These are phyloP conservation scores for Brachionus rotundiformis DNA, from an alignment of 1,140 invertebrate species.

Conservation along the genomic window DNA sequence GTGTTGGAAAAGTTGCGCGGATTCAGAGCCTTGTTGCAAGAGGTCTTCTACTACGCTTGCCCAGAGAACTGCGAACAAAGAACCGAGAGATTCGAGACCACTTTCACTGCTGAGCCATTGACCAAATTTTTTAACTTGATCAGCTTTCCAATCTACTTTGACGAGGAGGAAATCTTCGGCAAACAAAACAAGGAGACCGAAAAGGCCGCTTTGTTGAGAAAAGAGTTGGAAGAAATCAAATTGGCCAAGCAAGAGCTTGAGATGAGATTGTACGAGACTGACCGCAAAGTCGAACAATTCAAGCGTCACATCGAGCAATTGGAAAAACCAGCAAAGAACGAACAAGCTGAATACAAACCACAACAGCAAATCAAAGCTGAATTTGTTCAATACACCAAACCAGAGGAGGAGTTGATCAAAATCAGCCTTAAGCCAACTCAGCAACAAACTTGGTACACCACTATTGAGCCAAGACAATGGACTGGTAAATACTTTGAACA, in stretches of 20 bases:
- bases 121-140: slow-evolving; percentile 33
- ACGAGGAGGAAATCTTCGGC: slow-evolving; percentile 29
- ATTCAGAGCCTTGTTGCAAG: slow-evolving; percentile 29
- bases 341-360: not conserved
- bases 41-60: slow-evolving; percentile 6
- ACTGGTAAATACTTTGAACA: not conserved
- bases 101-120: not conserved
- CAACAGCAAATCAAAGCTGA: slow-evolving; percentile 27
- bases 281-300: slow-evolving; percentile 29
- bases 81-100: not conserved
- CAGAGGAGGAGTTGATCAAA: slow-evolving; percentile 36
- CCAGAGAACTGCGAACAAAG: not conserved
- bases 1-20: not conserved
- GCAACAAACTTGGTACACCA: slow-evolving; percentile 41
- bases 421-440: slow-evolving; percentile 29
- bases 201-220: slow-evolving; percentile 25
- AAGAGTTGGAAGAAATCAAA: slow-evolving; percentile 26
- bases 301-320: slow-evolving; percentile 30
- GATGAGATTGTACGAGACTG: slow-evolving; percentile 40
- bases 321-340: not conserved
- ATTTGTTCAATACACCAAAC: slow-evolving; percentile 31
- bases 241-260: slow-evolving; percentile 18
- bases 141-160: slow-evolving; percentile 20
- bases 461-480: slow-evolving; percentile 13
- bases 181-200: not conserved